Conservation (phyloP, 2,797 vertebrate genomes). For the Leontopithecus rosalia region DNA sequence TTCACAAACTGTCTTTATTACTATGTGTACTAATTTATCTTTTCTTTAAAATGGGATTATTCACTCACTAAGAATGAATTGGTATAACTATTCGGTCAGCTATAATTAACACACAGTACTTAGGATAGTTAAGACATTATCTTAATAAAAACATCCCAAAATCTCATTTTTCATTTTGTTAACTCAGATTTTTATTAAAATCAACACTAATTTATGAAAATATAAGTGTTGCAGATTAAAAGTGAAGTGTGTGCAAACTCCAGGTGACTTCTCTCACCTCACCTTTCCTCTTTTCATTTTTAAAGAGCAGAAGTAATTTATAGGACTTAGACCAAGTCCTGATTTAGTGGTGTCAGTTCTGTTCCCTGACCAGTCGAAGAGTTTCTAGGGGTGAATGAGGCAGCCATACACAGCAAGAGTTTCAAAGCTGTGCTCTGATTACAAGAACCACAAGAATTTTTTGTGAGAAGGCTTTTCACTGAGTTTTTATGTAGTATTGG, state of each 20-base stretch:
- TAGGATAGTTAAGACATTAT: conserved; percentile 10
- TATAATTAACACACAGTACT: not conserved
- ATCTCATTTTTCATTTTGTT: conserved; percentile 22
- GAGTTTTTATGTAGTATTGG: conserved; percentile 12
- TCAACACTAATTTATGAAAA: conserved; percentile 37
- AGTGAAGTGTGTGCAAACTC: not conserved
- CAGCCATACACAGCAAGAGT: not conserved
- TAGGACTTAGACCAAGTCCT: not conserved
- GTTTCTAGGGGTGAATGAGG: not conserved
- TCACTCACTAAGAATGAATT: not conserved
- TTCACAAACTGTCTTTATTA: not conserved
- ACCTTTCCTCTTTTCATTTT: not conserved
- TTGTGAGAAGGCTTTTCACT: not conserved
- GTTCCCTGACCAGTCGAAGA: not conserved
- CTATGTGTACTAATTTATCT: not conserved
- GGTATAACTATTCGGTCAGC: conserved; percentile 32
- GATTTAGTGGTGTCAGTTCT: not conserved
- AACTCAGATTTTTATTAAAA: conserved; percentile 22
- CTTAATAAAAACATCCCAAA: conserved; percentile 7
- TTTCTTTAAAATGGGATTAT: conserved; percentile 30
- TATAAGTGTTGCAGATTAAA: not conserved
- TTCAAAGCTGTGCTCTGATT: not conserved
- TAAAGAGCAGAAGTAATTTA: conserved; percentile 28
- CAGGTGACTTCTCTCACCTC: not conserved
- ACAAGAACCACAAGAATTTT: not conserved